Evolutionary conservation across 2,113 vertebrate genomes (phyloP).

Genomic region (Caranx melampygus): DNA sequence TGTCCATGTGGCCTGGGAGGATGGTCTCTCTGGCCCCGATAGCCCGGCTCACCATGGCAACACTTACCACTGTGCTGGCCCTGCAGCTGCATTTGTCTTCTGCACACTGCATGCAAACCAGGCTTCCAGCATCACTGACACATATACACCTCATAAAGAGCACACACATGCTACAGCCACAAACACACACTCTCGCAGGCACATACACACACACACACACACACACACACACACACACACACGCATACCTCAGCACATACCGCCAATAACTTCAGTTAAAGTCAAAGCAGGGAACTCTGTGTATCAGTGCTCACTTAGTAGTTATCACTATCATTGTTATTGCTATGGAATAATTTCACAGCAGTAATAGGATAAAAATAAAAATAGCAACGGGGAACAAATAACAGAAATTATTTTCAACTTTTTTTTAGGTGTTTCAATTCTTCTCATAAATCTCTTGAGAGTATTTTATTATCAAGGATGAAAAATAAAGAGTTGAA

Average conservation of each 20-base stretch:
- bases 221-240: neutral
- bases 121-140: slow-evolving; percentile 53
- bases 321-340: neutral
- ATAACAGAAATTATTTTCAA: slow-evolving; percentile 8
- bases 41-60: slow-evolving; percentile 84
- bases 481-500: slow-evolving; percentile 40
- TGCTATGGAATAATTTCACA: slow-evolving; percentile 5
- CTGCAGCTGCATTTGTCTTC: slow-evolving; percentile 78
- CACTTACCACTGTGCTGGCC: slow-evolving; percentile 80
- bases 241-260: neutral
- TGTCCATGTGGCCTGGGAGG: slow-evolving; percentile 62
- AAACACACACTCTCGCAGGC: neutral
- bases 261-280: neutral
- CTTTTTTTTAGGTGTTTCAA: neutral
- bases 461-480: slow-evolving; percentile 11
- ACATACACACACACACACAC: neutral
- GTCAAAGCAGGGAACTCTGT: neutral
- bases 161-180: slow-evolving; percentile 30
- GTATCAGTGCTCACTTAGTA: neutral
- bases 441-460: neutral
- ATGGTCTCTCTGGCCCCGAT: slow-evolving; percentile 72
- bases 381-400: neutral
- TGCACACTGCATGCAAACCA: slow-evolving; percentile 76
- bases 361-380: neutral
- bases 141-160: slow-evolving; percentile 20